A percentile compares a stretch with the other conserved stretches of the same genome.
phyloP scores from a whole-genome alignment of 2,113 vertebrate species.

The Larimichthys crocea region DNA sequence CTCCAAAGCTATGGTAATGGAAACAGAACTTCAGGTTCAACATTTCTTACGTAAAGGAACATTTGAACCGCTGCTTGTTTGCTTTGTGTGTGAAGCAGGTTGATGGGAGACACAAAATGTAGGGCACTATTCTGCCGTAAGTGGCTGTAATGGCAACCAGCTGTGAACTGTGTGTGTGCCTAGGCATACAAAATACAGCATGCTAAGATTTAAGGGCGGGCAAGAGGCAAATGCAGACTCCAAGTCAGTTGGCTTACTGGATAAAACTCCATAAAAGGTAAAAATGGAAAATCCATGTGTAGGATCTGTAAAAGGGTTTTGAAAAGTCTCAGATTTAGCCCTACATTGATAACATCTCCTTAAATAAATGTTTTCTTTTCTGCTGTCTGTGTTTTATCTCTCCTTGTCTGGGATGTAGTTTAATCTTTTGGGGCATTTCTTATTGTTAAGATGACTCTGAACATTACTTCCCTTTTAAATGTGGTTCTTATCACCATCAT shows the following conservation, averaged over 20 bases:
- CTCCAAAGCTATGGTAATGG: not conserved
- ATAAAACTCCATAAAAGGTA: constrained; percentile 75
- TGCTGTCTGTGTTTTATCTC: constrained; percentile 36
- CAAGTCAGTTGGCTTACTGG: constrained; percentile 31
- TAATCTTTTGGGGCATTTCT: constrained; percentile 44
- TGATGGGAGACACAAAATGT: constrained; percentile 63
- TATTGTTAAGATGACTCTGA: constrained; percentile 31
- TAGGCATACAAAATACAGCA: constrained; percentile 36
- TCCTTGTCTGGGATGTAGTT: constrained; percentile 15
- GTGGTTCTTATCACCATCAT: constrained; percentile 43
- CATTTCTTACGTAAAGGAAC: not conserved
- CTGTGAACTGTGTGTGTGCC: constrained; percentile 63
- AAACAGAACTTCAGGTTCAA: not conserved
- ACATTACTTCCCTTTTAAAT: constrained; percentile 7
- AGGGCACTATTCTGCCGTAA: constrained; percentile 67
- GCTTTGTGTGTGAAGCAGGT: constrained; percentile 59
- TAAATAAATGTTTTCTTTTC: constrained; percentile 15
- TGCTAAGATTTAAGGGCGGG: constrained; percentile 60
- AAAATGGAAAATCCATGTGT: constrained; percentile 52
- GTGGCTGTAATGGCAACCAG: constrained; percentile 80
- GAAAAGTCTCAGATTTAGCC: constrained; percentile 40
- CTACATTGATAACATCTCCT: constrained; percentile 56
- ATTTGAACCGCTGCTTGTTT: constrained; percentile 37
- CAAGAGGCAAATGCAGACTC: constrained; percentile 48
- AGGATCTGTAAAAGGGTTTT: constrained; percentile 29